Conservation (phyloP, 2,113 vertebrate genomes). For the Pangasianodon gigas region DNA sequence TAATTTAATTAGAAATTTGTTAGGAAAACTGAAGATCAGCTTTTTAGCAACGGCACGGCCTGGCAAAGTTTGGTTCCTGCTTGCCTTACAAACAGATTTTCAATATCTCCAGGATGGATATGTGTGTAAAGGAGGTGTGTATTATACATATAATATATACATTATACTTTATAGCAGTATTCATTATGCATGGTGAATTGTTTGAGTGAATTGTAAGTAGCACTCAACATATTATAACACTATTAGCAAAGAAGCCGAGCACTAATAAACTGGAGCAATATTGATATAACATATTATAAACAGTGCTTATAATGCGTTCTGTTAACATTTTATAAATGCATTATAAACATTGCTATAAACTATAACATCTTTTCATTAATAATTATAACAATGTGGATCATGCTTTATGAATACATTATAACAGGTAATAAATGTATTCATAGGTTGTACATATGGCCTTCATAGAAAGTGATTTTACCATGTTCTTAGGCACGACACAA, state of each 20-base stretch:
- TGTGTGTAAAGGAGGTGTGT: background rate
- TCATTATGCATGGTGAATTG: background rate
- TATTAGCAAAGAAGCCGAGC: background rate
- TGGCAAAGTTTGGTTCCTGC: background rate
- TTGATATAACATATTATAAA: background rate
- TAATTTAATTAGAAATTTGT: slow-evolving; percentile 51
- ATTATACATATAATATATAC: too few relatives aligned
- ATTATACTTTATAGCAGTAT: background rate
- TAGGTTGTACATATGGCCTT: background rate
- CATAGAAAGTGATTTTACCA: background rate
- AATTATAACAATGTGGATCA: background rate
- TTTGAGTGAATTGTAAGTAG: background rate
- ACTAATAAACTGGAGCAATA: background rate
- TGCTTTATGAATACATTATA: background rate
- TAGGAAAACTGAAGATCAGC: slow-evolving; percentile 35
- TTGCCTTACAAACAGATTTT: background rate
- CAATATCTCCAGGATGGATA: background rate
- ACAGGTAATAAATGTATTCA: background rate
- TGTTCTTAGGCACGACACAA: background rate
- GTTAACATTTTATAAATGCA: background rate
- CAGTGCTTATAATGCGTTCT: background rate
- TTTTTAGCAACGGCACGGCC: background rate
- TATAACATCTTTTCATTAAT: too few relatives aligned
- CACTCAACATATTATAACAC: background rate
- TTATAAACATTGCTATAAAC: background rate